phyloP scores from a whole-genome alignment of 2,797 vertebrate species.

The Lepus townsendii region DNA sequence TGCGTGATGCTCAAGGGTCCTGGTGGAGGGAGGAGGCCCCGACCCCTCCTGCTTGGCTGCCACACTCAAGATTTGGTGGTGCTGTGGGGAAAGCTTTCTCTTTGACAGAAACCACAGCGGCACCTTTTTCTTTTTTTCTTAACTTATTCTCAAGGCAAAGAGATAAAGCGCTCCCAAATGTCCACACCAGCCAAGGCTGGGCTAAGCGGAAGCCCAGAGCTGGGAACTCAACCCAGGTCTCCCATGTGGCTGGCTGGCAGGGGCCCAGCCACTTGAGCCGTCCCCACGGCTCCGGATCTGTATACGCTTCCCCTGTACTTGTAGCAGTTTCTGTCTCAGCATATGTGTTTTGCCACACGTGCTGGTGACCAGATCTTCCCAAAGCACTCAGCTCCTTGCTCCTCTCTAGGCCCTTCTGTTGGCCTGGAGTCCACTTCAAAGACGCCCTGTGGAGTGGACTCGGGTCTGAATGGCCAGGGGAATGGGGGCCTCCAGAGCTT shows the following conservation, averaged over 20 bases:
- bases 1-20: background rate
- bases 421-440: background rate
- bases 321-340: background rate
- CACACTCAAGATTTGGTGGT: no score
- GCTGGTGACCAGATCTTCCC: background rate
- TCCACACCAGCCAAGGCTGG: no score
- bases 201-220: no score
- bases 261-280: no score
- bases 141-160: no score
- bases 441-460: background rate
- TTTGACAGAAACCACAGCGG: background rate
- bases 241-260: no score
- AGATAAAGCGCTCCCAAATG: no score
- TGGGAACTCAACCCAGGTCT: no score
- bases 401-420: background rate
- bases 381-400: background rate
- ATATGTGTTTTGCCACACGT: accelerated
- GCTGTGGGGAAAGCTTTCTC: background rate
- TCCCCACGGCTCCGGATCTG: no score
- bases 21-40: background rate
- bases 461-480: background rate
- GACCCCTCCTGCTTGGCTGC: background rate
- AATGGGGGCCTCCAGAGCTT: background rate
- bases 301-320: background rate
- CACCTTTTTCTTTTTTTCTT: no score